Evolutionary conservation across 2,888 invertebrate genomes (phyloP).

Genomic region (Archaeoteleia sp.): DNA sequence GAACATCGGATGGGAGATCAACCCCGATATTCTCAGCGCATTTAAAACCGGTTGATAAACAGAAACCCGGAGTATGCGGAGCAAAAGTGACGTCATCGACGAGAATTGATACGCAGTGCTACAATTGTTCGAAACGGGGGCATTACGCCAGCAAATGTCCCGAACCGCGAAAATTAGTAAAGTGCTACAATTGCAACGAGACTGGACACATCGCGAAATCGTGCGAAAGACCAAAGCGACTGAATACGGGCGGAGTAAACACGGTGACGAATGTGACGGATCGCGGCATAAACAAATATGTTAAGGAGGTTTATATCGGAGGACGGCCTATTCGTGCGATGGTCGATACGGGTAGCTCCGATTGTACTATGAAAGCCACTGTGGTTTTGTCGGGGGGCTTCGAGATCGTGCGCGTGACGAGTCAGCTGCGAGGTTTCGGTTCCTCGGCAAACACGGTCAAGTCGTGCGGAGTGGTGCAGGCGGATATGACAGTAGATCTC

Average conservation of each 20-base stretch:
- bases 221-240: conserved; percentile 13
- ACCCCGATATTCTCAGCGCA: no score
- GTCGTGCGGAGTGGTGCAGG: conserved; percentile 23
- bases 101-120: conserved; percentile 29
- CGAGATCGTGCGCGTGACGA: conserved; percentile 1
- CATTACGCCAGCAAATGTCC: conserved; percentile 11
- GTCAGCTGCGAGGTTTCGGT: conserved; percentile 33
- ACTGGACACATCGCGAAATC: conserved; percentile 18
- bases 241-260: no score
- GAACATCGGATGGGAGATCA: no score
- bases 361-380: conserved; percentile 43
- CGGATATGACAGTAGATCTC: conserved; percentile 35
- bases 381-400: conserved; percentile 22
- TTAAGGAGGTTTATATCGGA: no score
- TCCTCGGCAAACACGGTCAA: no score
- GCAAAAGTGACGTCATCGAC: no score
- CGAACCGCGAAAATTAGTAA: background rate
- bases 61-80: no score
- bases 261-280: no score
- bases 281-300: no score
- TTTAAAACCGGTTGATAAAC: no score
- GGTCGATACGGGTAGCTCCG: no score
- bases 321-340: conserved; percentile 32
- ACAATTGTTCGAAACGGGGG: conserved; percentile 18
- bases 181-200: conserved; percentile 14